Evolutionary conservation across 1,140 invertebrate species (phyloP), one percentile per base, ranked within the genome.

Genomic region (Drosophila guanche): DNA sequence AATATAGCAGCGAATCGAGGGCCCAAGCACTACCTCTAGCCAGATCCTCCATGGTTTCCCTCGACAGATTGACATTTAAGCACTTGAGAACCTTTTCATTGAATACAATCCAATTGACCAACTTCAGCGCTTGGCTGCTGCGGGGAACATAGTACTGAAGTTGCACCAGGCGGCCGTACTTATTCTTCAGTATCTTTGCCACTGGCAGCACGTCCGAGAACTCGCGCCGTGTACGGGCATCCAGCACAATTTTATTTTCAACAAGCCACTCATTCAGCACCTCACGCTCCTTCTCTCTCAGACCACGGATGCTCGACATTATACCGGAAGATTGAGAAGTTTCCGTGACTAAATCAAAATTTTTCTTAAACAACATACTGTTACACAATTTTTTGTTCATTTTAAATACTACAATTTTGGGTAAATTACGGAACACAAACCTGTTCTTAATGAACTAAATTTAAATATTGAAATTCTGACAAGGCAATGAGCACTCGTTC

Each of bases 81-180:
- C 33, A 37, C 33, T 37, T 37, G 10, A 96, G 83, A 2, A 95
- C 94, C 79, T 95, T 96, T 41, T 93, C 92, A 89, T 96, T 96
- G 6, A 96, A 89, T 0, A 94, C 94, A 60, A 93, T 92, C 95
- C 95, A 96, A 76, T 96, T 96, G 37, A 94, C 93, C 10, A 95
- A 66, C 89, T 96, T 96, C 25, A 94, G 92, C 0, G 93, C 89
- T 41, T 94, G 88, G 37, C 94, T 94, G 79, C 94, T 95, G 14
- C 94, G 92, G 0, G 95, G 92, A 7, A 93, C 93, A 75, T 96
- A 96, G 90, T 95, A 95, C 65, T 95, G 94, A 78, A 96, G 84
- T 29, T 96, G 94, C 0, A 96, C 94, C 6, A 94, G 68, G 70
- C 94, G 94, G 0, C 94, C 95, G 78, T 95, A 95, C 71, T 95